A percentile compares a stretch with the other conserved stretches of the same genome.
phyloP scores from a whole-genome alignment of 2,797 vertebrate genomes.

The Eutrigla gurnardus region DNA sequence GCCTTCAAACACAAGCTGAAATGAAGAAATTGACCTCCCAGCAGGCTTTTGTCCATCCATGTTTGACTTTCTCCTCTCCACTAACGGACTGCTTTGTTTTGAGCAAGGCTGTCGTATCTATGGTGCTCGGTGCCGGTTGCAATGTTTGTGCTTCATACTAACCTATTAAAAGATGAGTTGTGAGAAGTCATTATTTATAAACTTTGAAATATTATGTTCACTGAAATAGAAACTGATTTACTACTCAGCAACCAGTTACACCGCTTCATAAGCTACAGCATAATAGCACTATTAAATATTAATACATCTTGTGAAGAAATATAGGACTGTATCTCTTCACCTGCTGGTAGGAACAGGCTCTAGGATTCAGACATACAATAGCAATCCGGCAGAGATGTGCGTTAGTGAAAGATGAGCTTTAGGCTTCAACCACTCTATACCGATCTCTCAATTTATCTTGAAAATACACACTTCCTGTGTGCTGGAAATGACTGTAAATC shows the following conservation, averaged over 20 bases:
- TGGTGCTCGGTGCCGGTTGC: neutral
- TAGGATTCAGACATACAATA: constrained; percentile 26
- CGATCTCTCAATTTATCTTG: constrained; percentile 29
- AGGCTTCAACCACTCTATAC: neutral
- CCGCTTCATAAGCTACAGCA: neutral
- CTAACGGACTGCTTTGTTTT: constrained; percentile 10
- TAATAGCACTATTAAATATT: constrained; percentile 32
- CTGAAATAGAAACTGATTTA: constrained; percentile 14
- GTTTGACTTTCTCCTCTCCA: neutral
- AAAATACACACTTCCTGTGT: constrained; percentile 41
- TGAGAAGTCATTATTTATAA: constrained; percentile 29
- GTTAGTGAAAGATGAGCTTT: constrained; percentile 37
- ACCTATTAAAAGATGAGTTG: constrained; percentile 2
- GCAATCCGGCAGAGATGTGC: constrained; percentile 28
- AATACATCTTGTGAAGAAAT: constrained; percentile 19
- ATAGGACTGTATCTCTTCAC: neutral
- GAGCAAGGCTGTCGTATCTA: constrained; percentile 11
- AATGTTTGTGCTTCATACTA: neutral
- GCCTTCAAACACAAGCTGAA: neutral
- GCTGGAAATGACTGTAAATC: constrained; percentile 31
- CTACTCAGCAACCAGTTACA: neutral
- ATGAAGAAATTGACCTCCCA: constrained; percentile 9
- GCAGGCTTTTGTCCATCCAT: constrained; percentile 1
- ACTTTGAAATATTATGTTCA: constrained; percentile 2
- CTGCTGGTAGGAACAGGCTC: constrained; percentile 16